Evolutionary conservation across 2,888 invertebrate species (phyloP).

Genomic region (Microdon myrmicae): DNA sequence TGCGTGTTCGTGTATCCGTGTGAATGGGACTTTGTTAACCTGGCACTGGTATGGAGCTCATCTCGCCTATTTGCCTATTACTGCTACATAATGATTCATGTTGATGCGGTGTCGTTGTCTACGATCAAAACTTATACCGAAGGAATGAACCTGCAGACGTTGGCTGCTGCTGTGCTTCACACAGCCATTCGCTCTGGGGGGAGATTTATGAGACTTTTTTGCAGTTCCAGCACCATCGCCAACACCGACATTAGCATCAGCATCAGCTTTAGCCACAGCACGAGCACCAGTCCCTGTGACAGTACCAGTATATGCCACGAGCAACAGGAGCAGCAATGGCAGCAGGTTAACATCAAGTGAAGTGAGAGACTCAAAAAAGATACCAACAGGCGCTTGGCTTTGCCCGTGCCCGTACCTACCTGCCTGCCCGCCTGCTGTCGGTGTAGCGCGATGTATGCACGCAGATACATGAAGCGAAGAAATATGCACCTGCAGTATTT

Average conservation of each 20-base stretch:
- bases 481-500: slow-evolving; percentile 53
- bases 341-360: slow-evolving; percentile 39
- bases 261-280: slow-evolving; percentile 44
- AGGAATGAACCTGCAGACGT: slow-evolving; percentile 33
- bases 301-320: not conserved
- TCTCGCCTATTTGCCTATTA: too few relatives aligned
- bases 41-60: too few relatives aligned
- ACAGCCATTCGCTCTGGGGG: slow-evolving; percentile 36
- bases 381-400: slow-evolving; percentile 25
- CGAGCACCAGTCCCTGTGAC: slow-evolving; percentile 54
- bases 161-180: slow-evolving; percentile 16
- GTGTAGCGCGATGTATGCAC: too few relatives aligned
- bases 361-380: slow-evolving; percentile 39
- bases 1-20: too few relatives aligned
- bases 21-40: too few relatives aligned
- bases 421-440: slow-evolving; percentile 4
- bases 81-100: too few relatives aligned
- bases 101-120: slow-evolving; percentile 11
- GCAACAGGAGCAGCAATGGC: slow-evolving; percentile 12
- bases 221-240: slow-evolving; percentile 17
- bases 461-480: slow-evolving; percentile 44
- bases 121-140: slow-evolving; percentile 15
- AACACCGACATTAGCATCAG: too few relatives aligned
- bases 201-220: slow-evolving; percentile 47
- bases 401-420: slow-evolving; percentile 9